These are phyloP conservation scores for Brachyopa scutellaris DNA, from an alignment of 2,888 invertebrate species.

Conservation along the genomic window DNA sequence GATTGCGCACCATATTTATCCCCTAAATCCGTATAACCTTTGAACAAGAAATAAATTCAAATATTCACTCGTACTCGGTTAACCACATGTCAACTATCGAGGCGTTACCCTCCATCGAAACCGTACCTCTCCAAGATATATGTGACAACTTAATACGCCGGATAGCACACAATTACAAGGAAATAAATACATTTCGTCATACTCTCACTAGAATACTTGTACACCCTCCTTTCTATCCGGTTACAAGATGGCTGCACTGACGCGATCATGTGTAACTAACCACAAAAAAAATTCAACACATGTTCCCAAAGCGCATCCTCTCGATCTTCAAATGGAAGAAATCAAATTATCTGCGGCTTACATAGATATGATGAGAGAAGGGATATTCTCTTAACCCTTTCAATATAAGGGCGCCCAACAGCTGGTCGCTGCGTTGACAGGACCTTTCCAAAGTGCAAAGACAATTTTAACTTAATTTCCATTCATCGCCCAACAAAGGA, in stretches of 20 bases:
- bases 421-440: conserved; percentile 56
- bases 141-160: conserved; percentile 60
- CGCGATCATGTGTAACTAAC: conserved; percentile 65
- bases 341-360: conserved; percentile 45
- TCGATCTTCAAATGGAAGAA: conserved; percentile 35
- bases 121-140: conserved; percentile 32
- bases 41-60: background rate
- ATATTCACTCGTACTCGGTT: background rate
- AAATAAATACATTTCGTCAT: background rate
- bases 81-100: conserved; percentile 47
- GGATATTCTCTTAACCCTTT: background rate
- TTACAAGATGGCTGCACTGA: conserved; percentile 61
- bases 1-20: background rate
- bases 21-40: background rate
- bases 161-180: conserved; percentile 47
- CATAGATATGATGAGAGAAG: too few species aligned
- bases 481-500: conserved; percentile 60
- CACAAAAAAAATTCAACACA: conserved; percentile 39
- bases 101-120: conserved; percentile 47
- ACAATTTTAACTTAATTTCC: conserved; percentile 56
- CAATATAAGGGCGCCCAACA: conserved; percentile 14
- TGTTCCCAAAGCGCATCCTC: conserved; percentile 42
- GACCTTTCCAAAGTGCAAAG: conserved; percentile 35
- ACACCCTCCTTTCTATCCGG: conserved; percentile 29
- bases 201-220: too few species aligned